phyloP scores from a whole-genome alignment of 2,888 invertebrate species.

The Sinopyrophorus schimmeli region DNA sequence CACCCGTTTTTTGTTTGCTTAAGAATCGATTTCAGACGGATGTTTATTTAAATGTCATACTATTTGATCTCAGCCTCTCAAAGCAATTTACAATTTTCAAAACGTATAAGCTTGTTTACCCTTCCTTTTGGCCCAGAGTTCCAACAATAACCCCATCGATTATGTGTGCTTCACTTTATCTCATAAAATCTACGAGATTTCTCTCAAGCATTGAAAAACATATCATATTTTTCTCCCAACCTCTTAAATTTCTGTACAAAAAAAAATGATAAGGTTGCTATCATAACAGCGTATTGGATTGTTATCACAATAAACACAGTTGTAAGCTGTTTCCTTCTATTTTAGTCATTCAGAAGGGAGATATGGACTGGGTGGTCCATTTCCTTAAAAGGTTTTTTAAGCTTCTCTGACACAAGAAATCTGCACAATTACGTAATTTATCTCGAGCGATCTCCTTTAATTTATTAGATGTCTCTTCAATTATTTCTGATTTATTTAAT shows the following conservation, averaged over 20 bases:
- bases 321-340: conserved; percentile 20
- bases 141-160: conserved; percentile 9
- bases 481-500: too few species aligned
- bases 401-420: not conserved
- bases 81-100: too few species aligned
- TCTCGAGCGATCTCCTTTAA: too few species aligned
- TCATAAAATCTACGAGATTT: too few species aligned
- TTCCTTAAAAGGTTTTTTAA: conserved; percentile 18
- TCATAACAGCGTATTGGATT: conserved; percentile 12
- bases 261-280: not conserved
- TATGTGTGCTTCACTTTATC: too few species aligned
- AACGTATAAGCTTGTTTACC: too few species aligned
- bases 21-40: conserved; percentile 20
- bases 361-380: conserved; percentile 11
- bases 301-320: conserved; percentile 29
- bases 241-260: not conserved
- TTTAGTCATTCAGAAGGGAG: conserved; percentile 1
- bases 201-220: too few species aligned
- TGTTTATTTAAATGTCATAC: conserved; percentile 20
- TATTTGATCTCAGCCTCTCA: too few species aligned
- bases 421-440: conserved; percentile 2
- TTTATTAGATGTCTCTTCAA: too few species aligned
- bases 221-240: too few species aligned
- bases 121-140: conserved; percentile 1
- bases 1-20: too few species aligned